These are phyloP conservation scores for Patagioenas fasciata DNA, from an alignment of 2,113 vertebrate genomes.

Conservation along the genomic window DNA sequence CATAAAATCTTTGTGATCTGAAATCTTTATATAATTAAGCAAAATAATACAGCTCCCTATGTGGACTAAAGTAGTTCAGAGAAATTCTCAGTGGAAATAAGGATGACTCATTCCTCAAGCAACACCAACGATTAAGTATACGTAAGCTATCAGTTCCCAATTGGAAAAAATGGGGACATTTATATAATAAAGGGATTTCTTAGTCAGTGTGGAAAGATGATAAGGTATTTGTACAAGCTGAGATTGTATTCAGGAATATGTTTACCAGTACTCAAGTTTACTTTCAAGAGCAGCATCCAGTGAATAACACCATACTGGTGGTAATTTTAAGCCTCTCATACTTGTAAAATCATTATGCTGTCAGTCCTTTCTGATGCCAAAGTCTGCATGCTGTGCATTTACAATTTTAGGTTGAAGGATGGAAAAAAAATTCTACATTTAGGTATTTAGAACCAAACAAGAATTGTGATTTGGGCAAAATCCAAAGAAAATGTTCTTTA, in stretches of 20 bases:
- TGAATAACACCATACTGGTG: background rate
- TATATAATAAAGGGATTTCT: slow-evolving; percentile 28
- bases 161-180: slow-evolving; percentile 21
- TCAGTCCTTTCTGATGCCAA: background rate
- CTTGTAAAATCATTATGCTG: slow-evolving; percentile 2
- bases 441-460: background rate
- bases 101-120: slow-evolving; percentile 48
- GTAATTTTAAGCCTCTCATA: slow-evolving; percentile 27
- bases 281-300: slow-evolving; percentile 30
- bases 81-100: slow-evolving; percentile 59
- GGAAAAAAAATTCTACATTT: background rate
- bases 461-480: background rate
- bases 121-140: slow-evolving; percentile 26
- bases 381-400: background rate
- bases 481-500: background rate
- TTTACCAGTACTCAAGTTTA: slow-evolving; percentile 21
- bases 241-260: background rate
- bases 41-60: slow-evolving; percentile 53
- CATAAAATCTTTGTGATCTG: slow-evolving; percentile 31
- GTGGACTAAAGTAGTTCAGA: slow-evolving; percentile 24
- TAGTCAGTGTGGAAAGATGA: background rate
- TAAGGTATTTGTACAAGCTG: slow-evolving; percentile 11
- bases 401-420: background rate
- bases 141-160: background rate
- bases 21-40: slow-evolving; percentile 56